These are phyloP conservation scores for Synanthedon myopaeformis DNA, from an alignment of 2,888 invertebrate genomes.

Conservation along the genomic window DNA sequence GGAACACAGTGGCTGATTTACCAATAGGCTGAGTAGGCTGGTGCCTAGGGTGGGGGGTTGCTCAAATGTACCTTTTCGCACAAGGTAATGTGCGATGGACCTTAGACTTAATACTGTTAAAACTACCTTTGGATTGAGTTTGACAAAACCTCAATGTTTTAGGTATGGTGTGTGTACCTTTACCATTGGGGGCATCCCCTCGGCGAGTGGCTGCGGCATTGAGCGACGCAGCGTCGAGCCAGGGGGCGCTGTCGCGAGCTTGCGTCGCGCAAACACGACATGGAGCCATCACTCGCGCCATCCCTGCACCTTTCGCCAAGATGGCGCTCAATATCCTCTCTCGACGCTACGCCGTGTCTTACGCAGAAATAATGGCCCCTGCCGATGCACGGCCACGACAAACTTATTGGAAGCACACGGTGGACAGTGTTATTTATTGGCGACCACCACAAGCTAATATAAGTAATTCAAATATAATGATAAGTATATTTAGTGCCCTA, in stretches of 20 bases:
- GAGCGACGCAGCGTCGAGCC: conserved; percentile 44
- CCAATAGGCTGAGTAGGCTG: too few species aligned
- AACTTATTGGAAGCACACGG: conserved; percentile 75
- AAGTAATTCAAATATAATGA: conserved; percentile 59
- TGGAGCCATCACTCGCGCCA: conserved; percentile 72
- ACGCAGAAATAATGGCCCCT: conserved; percentile 70
- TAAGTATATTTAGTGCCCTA: not conserved
- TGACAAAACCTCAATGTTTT: conserved; percentile 10
- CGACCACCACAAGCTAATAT: conserved; percentile 82
- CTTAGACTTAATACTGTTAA: too few species aligned
- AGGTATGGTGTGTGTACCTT: conserved; percentile 75
- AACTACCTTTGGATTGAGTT: too few species aligned
- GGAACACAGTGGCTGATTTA: too few species aligned
- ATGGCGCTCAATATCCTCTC: conserved; percentile 74
- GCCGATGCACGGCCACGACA: conserved; percentile 46
- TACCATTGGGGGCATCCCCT: conserved; percentile 67
- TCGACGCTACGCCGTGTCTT: conserved; percentile 74
- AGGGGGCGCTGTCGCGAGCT: conserved; percentile 65
- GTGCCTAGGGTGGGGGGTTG: too few species aligned
- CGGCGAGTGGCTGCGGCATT: conserved; percentile 45
- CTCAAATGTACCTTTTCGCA: too few species aligned
- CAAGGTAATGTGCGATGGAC: too few species aligned
- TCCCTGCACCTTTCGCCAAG: conserved; percentile 68
- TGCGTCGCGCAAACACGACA: conserved; percentile 56
- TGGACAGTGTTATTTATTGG: conserved; percentile 76